phyloP scores from a whole-genome alignment of 92 coral and sea anemone genomes.

The Actinostola sp. region DNA sequence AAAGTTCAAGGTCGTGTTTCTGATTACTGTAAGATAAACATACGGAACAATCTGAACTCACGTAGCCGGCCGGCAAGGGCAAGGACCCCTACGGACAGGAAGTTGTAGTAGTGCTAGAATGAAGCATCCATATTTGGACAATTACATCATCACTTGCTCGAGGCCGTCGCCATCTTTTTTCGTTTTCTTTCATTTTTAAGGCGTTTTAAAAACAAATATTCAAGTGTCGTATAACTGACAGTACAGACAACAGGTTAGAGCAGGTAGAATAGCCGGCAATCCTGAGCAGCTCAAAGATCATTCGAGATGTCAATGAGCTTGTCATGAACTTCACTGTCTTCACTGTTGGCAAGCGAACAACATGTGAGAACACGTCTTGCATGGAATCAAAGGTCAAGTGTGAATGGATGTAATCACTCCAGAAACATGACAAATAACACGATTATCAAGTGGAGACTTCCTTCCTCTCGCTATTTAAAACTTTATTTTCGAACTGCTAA shows the following conservation, averaged over 20 bases:
- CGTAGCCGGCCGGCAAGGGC: background rate
- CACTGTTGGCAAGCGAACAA: constrained; percentile 2
- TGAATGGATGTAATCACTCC: background rate
- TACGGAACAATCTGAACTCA: background rate
- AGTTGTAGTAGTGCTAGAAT: too few species aligned
- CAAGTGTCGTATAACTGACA: background rate
- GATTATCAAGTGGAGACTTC: background rate
- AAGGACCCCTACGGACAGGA: too few species aligned
- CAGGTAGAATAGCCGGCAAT: background rate
- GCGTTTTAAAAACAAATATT: background rate
- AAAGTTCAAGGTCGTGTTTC: background rate
- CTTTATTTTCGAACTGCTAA: too few species aligned
- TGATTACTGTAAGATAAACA: background rate
- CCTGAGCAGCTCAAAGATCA: background rate
- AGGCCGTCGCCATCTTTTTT: background rate
- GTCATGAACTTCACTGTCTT: too few species aligned
- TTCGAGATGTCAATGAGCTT: too few species aligned
- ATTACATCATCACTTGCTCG: background rate
- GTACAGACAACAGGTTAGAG: background rate
- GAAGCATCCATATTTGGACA: too few species aligned
- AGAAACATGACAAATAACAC: background rate
- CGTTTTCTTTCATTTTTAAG: background rate
- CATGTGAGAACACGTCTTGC: background rate
- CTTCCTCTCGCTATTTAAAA: constrained; percentile 1
- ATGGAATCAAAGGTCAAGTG: constrained; percentile 4